Conservation (phyloP, 2,113 vertebrate genomes). For the Lethenteron camtschaticum region DNA sequence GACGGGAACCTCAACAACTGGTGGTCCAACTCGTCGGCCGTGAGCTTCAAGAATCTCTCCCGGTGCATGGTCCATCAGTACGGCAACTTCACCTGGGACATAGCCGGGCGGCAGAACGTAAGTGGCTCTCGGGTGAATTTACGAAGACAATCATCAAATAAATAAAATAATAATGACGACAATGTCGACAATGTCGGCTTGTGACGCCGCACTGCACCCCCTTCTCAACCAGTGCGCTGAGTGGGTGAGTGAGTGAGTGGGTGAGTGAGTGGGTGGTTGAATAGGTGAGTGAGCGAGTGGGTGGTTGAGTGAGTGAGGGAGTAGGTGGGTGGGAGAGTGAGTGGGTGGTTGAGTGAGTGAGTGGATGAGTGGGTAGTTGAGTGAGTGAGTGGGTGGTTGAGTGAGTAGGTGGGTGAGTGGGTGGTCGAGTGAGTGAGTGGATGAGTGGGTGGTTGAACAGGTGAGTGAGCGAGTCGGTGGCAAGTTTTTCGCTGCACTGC, state of each 20-base stretch:
- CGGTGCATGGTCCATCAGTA: constrained; percentile 79
- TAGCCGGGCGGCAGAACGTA: constrained; percentile 55
- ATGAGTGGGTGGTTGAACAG: neutral
- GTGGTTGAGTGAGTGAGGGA: neutral
- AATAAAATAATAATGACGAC: too few species aligned
- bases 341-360: neutral
- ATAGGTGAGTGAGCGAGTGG: neutral
- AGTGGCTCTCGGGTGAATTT: constrained; percentile 11
- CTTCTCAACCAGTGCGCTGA: too few species aligned
- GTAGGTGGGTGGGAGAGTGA: neutral
- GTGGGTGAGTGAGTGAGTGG: constrained; percentile 13
- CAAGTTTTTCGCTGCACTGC: too few species aligned
- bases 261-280: neutral
- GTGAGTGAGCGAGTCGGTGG: too few species aligned
- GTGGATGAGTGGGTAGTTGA: too few species aligned
- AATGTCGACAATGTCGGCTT: too few species aligned
- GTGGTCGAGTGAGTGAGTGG: neutral
- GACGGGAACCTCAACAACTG: constrained; percentile 85
- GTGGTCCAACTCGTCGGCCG: constrained; percentile 83
- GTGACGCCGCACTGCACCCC: too few species aligned
- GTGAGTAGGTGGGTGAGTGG: constrained; percentile 13
- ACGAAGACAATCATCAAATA: too few species aligned
- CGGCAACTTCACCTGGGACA: constrained; percentile 62
- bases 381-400: too few species aligned
- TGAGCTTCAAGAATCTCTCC: constrained; percentile 59